A percentile compares a stretch with the other conserved stretches of the same genome.
phyloP scores from a whole-genome alignment of 2,113 vertebrate genomes.

The Galbula dea region DNA sequence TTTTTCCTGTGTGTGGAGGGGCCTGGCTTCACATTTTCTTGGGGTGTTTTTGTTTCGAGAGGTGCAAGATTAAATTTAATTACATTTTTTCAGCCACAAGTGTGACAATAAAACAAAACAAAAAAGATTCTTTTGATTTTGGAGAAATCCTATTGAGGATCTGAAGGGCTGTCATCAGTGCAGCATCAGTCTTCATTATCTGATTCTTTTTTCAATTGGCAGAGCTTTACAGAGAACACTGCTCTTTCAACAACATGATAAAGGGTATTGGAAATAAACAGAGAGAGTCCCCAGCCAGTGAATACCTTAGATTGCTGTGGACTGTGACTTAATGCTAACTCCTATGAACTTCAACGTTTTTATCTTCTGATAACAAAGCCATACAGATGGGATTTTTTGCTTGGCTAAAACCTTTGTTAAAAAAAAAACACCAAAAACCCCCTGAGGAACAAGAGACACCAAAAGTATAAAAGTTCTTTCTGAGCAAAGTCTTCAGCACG shows the following conservation, averaged over 20 bases:
- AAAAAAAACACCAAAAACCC: neutral
- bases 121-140: constrained; percentile 66
- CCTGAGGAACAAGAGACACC: constrained; percentile 6
- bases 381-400: constrained; percentile 56
- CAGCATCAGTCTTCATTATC: constrained; percentile 66
- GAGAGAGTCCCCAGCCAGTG: constrained; percentile 61
- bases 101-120: constrained; percentile 52
- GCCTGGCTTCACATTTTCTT: neutral
- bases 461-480: constrained; percentile 14
- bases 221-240: constrained; percentile 64
- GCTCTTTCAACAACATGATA: constrained; percentile 69
- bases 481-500: neutral
- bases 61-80: constrained; percentile 52
- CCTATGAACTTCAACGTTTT: constrained; percentile 69
- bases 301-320: constrained; percentile 54
- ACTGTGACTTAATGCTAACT: constrained; percentile 69
- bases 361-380: constrained; percentile 69
- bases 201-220: constrained; percentile 66
- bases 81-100: constrained; percentile 46
- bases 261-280: constrained; percentile 71
- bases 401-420: constrained; percentile 49
- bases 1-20: neutral
- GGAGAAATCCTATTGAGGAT: constrained; percentile 64
- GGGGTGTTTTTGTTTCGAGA: constrained; percentile 46
- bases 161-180: constrained; percentile 59